Evolutionary conservation across 1,140 invertebrate genomes (phyloP), one percentile per base, ranked within the genome.

Genomic region (Hypsibius dujardini): DNA sequence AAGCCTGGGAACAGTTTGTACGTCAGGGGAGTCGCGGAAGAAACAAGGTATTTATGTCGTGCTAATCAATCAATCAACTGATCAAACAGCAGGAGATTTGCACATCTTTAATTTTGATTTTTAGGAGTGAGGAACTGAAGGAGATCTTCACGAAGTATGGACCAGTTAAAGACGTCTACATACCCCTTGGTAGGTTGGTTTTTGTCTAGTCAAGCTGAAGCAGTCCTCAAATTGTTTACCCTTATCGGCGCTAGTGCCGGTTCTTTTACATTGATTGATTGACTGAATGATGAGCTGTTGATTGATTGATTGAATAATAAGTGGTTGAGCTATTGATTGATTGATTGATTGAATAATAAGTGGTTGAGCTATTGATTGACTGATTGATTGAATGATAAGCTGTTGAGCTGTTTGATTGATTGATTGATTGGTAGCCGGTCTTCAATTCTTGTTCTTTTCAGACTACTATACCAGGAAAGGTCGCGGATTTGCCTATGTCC

Each of bases 91-190:
- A 7, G 7, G 50, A 7, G 7, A 56, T n/a, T 7, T 56, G n/a
- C n/a, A 7, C 50, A 7, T 56, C 50, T 56, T 56, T 56, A n/a
- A n/a, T n/a, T n/a, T n/a, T n/a, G n/a, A n/a, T n/a, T 56, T 56
- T 7, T n/a, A 56, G 50, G 50, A 56, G n/a, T 56, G 50, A 56
- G n/a, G 50, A 56, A n/a, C 50, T 56, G 50, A 56, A 56, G 50
- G 50, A 56, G n/a, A 56, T 56, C 7, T 56, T 56, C n/a, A n/a
- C 50, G 7, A 56, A 56, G 50, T 56, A 7, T 56, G 50, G 50
- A 56, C 50, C 50, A 7, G 50, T 56, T n/a, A 56, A 56, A n/a
- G 50, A 56, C 50, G 50, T 56, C 50, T 56, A 56, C n/a, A 56
- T 56, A 7, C 50, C 50, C n/a, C 50, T 56, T n/a, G 50, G 50